Base-by-base conservation (phyloP, 2,113 vertebrate genomes). In the Cariama cristata region DNA sequence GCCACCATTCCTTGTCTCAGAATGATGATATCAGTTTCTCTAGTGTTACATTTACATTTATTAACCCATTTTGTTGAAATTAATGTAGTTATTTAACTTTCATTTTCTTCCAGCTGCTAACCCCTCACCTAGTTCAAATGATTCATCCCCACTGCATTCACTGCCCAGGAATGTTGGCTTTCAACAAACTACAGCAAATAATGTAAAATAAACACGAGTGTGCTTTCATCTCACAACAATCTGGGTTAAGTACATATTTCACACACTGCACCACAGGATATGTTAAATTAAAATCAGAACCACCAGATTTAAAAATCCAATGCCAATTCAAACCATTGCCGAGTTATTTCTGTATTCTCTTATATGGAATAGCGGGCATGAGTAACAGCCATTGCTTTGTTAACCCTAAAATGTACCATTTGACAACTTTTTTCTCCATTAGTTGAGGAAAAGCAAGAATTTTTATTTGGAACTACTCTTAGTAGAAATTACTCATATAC, bases 211-310 rank as follows among this genome's bases (percentile, higher is more conserved):
- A 98, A 98, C 96, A 98, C 18, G 86, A 97, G 75, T 95, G 92
- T 93, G 83, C 97, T 98, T 98, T 98, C 98, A 98, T 98, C 98
- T 98, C 92, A 96, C 90, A 98, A 97, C 79, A 91, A 97, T 98
- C 90, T 73, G 93, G 97, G 95, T 96, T 98, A 97, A 98, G 97
- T 98, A 97, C 97, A 98, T 98, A 98, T 98, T 98, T 98, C 97
- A 97, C 97, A 98, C 98, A 98, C 96, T 97, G 95, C 97, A 97
- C 96, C 91, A 98, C 98, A 98, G 98, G 98, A 99, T 98, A 97
- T 98, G 94, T 98, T 98, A 98, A 98, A 98, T 98, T 98, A 98
- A 98, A 98, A 98, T 98, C 96, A 98, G 97, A 98, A 98, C 95
- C 97, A 98, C 81, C 73, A 87, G 81, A 96, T 93, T 95, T 83